Evolutionary conservation across 2,797 vertebrate genomes (phyloP).

Genomic region (Lepus oiostolus): DNA sequence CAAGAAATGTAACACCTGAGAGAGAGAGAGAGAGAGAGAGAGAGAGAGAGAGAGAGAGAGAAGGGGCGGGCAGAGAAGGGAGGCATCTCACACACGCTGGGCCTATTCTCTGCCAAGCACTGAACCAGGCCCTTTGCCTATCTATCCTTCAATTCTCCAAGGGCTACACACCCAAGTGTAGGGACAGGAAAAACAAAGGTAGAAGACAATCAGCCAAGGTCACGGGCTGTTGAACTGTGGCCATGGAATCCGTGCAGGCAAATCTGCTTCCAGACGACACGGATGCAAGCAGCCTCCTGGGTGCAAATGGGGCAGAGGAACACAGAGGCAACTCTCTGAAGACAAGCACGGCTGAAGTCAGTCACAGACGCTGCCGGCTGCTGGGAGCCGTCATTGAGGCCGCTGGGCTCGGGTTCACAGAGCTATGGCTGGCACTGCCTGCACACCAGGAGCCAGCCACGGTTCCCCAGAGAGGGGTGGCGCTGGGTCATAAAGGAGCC

Average conservation of each 20-base stretch:
- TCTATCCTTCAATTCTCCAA: neutral
- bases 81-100: accelerated
- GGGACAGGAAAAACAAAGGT: neutral
- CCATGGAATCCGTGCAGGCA: neutral
- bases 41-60: no score
- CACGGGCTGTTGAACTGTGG: neutral
- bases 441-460: neutral
- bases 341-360: neutral
- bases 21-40: neutral
- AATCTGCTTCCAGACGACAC: neutral
- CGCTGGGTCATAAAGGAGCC: neutral
- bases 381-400: neutral
- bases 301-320: neutral
- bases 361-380: neutral
- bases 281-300: neutral
- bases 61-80: neutral
- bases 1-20: neutral
- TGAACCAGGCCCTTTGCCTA: neutral
- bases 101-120: neutral
- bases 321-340: neutral
- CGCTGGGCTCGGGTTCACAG: neutral
- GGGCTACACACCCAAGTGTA: neutral
- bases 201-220: neutral
- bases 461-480: neutral
- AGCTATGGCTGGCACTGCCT: accelerated